Base-by-base conservation (phyloP, 2,797 vertebrate genomes). In the Betta splendens region DNA sequence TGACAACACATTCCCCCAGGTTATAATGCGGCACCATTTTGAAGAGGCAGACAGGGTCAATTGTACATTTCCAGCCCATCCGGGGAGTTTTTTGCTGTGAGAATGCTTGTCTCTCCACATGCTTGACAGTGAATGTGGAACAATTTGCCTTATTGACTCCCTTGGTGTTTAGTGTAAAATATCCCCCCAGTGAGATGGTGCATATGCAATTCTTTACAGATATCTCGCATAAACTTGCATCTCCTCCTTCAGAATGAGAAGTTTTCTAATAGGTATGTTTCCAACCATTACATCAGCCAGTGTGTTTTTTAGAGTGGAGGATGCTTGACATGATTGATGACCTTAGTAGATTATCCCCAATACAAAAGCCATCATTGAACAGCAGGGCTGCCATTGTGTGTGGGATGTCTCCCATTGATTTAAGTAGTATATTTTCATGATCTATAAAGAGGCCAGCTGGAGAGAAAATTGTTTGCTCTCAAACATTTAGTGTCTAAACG, bases 1-100 rank as follows among this genome's bases (percentile, higher is more conserved):
- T 95, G 94, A 95, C 94, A 96, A 95, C 94, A 92, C 88, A 85
- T 92, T 92, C 92, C 95, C 94, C 90, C 93, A 91, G 92, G 94
- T 95, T 93, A 92, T 93, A 93, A 94, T 86, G 90, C 87, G 89
- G 91, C 85, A 90, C 92, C 92, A 92, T 91, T 92, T 87, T 88
- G 81, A 82, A 86, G 77, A 90, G 75, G 76, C 86, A 89, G 89
- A 79, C 88, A 80, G 91, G 92, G 92, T 92, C 92, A 92, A 92
- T 91, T 89, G 91, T 90, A 91, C 85, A 87, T 90, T 92, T 89
- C 67, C 89, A 77, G 82, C 92, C 88, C 88, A 89, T 89, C 84
- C 82, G 76, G 91, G 88, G 85, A 83, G 88, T 82, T 73, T 88
- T 88, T 90, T 79, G 74, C 85, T 79, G 81, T 77, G 79, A 87